Evolutionary conservation across 2,797 vertebrate genomes (phyloP), one percentile per base, ranked within the genome.

Genomic region (Adrianichthys oophorus): DNA sequence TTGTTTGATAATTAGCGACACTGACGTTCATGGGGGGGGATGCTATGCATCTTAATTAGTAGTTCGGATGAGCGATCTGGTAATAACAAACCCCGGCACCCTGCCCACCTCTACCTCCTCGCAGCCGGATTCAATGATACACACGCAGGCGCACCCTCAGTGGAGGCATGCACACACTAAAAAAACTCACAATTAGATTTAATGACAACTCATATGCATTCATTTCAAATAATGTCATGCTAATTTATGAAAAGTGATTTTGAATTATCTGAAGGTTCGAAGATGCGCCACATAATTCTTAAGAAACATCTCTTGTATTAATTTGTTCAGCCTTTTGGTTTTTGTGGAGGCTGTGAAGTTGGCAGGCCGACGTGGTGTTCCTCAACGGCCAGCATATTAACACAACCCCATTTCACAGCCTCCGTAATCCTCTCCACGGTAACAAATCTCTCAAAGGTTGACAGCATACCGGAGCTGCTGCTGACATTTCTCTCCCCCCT

Each of bases 1-100:
- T 88, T 86, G 87, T 88, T 87, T 90, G 87, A 89, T 90, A 87
- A 90, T 90, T 90, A 90, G 88, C 63, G 65, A 81, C 87, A 75
- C 77, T 86, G 86, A 85, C 86, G 80, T 83, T 86, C 82, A 84
- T 82, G 74, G 80, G 80, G 84, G 84, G 77, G 32, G 32, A 84
- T 65, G 86, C 82, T 85, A 85, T 85, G 88, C 88, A 90, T 90
- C 87, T 87, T 88, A 90, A 90, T 90, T 88, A 91, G 84, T 51
- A 80, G 76, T 86, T 86, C 74, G 85, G 84, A 81, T 85, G 86
- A 89, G 79, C 66, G 83, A 79, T 85, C 88, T 87, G 81, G 86
- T 83, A 86, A 89, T 88, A 91, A 90, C 86, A 86, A 85, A 85
- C 83, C 65, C 70, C 65, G 62, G 76, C 83, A 82, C 76, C 73